A percentile compares a stretch with the other conserved stretches of the same genome.
Evolutionary conservation across 2,113 vertebrate genomes (phyloP).

Genomic region (Pteruthius melanotis): DNA sequence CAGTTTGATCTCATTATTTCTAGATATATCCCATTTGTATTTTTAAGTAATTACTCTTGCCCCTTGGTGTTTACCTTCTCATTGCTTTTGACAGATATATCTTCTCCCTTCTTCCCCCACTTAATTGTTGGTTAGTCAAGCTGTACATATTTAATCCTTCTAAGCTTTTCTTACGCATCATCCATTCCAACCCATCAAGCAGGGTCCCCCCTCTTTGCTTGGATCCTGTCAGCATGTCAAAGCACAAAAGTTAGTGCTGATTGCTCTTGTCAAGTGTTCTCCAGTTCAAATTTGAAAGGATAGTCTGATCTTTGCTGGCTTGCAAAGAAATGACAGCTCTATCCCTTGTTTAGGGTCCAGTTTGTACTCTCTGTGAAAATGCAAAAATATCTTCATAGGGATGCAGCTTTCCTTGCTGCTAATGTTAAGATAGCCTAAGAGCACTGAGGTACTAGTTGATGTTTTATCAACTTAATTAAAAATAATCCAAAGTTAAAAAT

Average conservation of each 20-base stretch:
- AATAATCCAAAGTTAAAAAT: background rate
- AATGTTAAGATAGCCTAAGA: background rate
- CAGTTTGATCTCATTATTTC: constrained; percentile 57
- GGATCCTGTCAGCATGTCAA: background rate
- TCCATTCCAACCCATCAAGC: background rate
- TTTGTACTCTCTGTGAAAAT: background rate
- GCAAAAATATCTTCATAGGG: background rate
- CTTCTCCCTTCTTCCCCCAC: constrained; percentile 8
- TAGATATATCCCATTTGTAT: constrained; percentile 54
- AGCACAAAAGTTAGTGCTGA: background rate
- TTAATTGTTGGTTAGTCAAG: constrained; percentile 68
- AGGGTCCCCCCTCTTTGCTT: background rate
- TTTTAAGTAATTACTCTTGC: constrained; percentile 64
- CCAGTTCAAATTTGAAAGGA: background rate
- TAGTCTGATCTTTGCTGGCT: background rate
- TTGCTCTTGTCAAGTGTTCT: background rate
- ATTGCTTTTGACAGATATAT: constrained; percentile 47
- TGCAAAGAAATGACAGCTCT: background rate
- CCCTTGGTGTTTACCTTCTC: constrained; percentile 64
- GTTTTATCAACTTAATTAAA: background rate
- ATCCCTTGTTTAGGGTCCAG: background rate
- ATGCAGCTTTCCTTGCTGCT: background rate
- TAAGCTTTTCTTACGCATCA: constrained; percentile 22
- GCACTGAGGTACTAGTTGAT: background rate
- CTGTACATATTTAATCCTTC: constrained; percentile 62